Evolutionary conservation across 1,140 invertebrate species (phyloP).

Genomic region (Oppia nitens): DNA sequence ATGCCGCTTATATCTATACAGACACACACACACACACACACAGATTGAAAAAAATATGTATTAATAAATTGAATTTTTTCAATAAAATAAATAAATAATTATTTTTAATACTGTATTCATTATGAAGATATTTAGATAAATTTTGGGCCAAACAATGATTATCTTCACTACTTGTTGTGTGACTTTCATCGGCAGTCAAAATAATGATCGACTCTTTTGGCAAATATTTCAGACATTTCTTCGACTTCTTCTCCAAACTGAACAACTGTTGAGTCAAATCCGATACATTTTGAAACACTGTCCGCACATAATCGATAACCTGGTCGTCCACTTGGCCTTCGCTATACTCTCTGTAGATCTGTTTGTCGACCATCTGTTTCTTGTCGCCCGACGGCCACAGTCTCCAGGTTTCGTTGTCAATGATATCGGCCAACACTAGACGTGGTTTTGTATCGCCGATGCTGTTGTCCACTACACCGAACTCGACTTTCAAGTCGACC

Average conservation of each 20-base stretch:
- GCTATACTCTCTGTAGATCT: slow-evolving; percentile 81
- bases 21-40: not conserved
- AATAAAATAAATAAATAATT: not conserved
- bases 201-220: not conserved
- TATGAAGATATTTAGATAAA: not conserved
- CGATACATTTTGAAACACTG: slow-evolving; percentile 83
- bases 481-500: slow-evolving; percentile 98
- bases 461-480: slow-evolving; percentile 27
- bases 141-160: not conserved
- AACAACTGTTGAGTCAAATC: slow-evolving; percentile 38
- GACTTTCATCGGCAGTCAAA: not conserved
- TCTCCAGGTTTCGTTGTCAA: slow-evolving; percentile 94
- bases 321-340: slow-evolving; percentile 51
- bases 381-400: slow-evolving; percentile 92
- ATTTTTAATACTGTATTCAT: not conserved
- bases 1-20: not conserved
- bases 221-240: too few species aligned
- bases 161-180: not conserved
- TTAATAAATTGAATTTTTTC: not conserved
- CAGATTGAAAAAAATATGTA: not conserved
- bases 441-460: not conserved
- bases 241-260: too few species aligned
- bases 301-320: slow-evolving; percentile 69
- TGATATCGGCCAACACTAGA: slow-evolving; percentile 76
- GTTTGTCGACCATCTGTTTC: slow-evolving; percentile 92